Evolutionary conservation across 2,113 vertebrate species (phyloP).

Genomic region (Syngnathus scovelli): DNA sequence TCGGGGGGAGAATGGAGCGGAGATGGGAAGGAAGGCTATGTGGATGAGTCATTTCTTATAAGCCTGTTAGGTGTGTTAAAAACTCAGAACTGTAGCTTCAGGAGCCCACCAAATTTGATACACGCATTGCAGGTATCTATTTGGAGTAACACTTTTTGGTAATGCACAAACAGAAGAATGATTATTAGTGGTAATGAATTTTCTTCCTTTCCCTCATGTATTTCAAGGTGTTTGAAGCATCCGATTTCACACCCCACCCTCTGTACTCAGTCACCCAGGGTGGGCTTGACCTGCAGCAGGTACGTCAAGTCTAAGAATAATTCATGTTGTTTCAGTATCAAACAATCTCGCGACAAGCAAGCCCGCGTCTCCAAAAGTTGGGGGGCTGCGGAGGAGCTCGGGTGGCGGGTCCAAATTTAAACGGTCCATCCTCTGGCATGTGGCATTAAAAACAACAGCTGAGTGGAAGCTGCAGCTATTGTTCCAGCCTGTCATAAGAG

Average conservation of each 20-base stretch:
- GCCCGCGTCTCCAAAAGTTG: not conserved
- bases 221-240: constrained; percentile 60
- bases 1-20: constrained; percentile 39
- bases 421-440: constrained; percentile 54
- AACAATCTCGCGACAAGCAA: constrained; percentile 4
- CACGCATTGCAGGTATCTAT: constrained; percentile 12
- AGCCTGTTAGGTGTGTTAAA: constrained; percentile 51
- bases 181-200: constrained; percentile 6
- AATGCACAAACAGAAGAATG: not conserved
- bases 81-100: constrained; percentile 42
- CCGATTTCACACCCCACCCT: constrained; percentile 67
- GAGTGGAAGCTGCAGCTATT: constrained; percentile 66
- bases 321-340: not conserved
- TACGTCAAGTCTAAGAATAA: constrained; percentile 31
- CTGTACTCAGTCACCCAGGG: constrained; percentile 67
- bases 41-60: constrained; percentile 54
- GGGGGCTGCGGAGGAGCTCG: constrained; percentile 28
- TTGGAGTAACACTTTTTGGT: not conserved
- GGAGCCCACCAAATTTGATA: constrained; percentile 34
- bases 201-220: constrained; percentile 9
- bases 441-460: constrained; percentile 67
- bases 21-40: constrained; percentile 27
- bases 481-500: constrained; percentile 58
- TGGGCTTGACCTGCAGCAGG: constrained; percentile 70
- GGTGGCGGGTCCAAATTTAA: constrained; percentile 55